Base-by-base conservation (phyloP, 1,140 invertebrate genomes). In the Gryon sp. region DNA sequence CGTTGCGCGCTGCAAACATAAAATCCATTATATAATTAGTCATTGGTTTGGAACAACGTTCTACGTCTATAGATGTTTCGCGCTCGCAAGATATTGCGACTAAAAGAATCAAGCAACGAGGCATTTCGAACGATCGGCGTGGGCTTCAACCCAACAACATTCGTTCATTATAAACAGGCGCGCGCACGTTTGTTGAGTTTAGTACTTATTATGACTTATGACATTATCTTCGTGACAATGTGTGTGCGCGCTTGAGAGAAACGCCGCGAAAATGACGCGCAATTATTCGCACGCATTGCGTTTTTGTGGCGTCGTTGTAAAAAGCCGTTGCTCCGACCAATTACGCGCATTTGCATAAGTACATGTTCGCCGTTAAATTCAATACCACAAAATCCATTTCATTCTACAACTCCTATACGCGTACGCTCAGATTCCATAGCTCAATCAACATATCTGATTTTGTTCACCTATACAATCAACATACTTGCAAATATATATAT, bases 191-290 rank as follows among this genome's bases (percentile, higher is more conserved):
- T 14, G 43, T 30, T 43, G 24, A n/a, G n/a, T n/a, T n/a, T n/a
- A n/a, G 48, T 66, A 70, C 66, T 59, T 70, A 52, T n/a, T 52
- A 70, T 60, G 53, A 60, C 66, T 70, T 70, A 70, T 70, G 66
- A 60, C 53, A 69, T 57, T 60, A 60, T 59, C 41, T n/a, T 45
- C 19, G 45, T 19, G 55, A 70, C 46, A 60, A 16, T 70, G 66
- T 52, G 36, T 28, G 43, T 30, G 12, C 20, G 34, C 15, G n/a
- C 12, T 26, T 36, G 48, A 63, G 28, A 14, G 2, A 45, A 46
- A 62, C 28, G 20, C 18, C 30, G 26, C 30, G 32, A 36, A 50
- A 60, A 7, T 4, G 12, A 8, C 41, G 41, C 26, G 20, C 5
- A 46, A 62, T 50, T 62, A 48, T 50, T 34, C 14, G 34, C 45